Base-by-base conservation (phyloP, 2,888 invertebrate genomes). In the Trypoxylon attenuatum region DNA sequence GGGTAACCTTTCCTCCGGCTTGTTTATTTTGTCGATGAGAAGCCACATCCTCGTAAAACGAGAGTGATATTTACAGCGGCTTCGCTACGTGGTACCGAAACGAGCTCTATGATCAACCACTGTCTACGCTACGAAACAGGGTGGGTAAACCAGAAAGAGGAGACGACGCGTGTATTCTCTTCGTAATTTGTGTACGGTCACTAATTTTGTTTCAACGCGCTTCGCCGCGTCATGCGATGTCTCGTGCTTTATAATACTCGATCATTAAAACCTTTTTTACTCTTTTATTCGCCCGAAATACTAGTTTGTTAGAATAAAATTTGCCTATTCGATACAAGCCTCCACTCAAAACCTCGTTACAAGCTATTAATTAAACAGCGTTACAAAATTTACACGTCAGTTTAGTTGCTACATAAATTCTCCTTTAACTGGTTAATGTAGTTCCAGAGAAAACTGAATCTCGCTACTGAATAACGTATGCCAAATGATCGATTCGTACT, bases 91-190 rank as follows among this genome's bases (percentile, higher is more conserved):
- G 55, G 69, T 51, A 39, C 71, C 27, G 43, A 65, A 65, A 68
- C 74, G 69, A 75, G 74, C 72, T 75, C 69, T 75, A 75, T 75
- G 75, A 75, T 75, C 72, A 75, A 75, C 72, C 69, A n/a, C 22
- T 39, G 56, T 51, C 39, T 21, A 46, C 25, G 27, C 25, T 56
- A 53, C 39, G 33, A 53, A 59, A 58, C 45, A 53, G 52, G 57
- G 41, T 5, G 33, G 51, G 33, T 23, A 39, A 25, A 47, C 19
- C 25, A 42, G 73, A 71, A 65, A 59, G 58, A 60, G 45, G 65
- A 71, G 63, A 69, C 60, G 69, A n/a, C n/a, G n/a, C n/a, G n/a
- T 66, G 74, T 72, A 72, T 74, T 72, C 64, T 55, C 55, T 75
- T 72, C 66, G 69, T 72, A 75, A 74, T 74, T 74, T 74, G 63